A percentile compares a stretch with the other conserved stretches of the same genome.
Conservation (phyloP, 2,113 vertebrate genomes). For the Pipa parva region DNA sequence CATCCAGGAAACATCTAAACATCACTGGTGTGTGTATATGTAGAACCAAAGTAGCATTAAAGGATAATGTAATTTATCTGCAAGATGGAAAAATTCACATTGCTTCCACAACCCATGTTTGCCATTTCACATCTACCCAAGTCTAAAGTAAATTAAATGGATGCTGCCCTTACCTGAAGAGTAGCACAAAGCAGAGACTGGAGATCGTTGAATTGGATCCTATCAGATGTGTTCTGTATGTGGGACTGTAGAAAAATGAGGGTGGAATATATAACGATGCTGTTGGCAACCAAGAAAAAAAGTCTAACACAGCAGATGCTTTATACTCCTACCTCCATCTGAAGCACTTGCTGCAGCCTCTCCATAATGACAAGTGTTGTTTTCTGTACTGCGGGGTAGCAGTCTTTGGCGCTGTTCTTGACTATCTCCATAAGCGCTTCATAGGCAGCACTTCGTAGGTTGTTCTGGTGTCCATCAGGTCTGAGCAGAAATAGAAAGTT, state of each 20-base stretch:
- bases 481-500: no score
- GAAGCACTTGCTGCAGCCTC: constrained; percentile 91
- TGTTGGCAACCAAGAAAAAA: not conserved
- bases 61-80: no score
- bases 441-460: constrained; percentile 91
- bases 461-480: constrained; percentile 96
- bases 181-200: constrained; percentile 96
- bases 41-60: no score
- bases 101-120: no score
- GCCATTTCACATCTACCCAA: no score
- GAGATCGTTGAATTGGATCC: constrained; percentile 97
- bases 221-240: constrained; percentile 96
- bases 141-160: no score
- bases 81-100: no score
- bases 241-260: constrained; percentile 73
- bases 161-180: constrained; percentile 79
- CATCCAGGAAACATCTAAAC: no score
- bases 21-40: no score
- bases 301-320: constrained; percentile 12
- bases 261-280: constrained; percentile 18
- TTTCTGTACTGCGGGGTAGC: constrained; percentile 96
- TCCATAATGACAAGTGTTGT: constrained; percentile 98
- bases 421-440: constrained; percentile 98
- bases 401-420: constrained; percentile 98
- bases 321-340: constrained; percentile 87